A percentile compares a stretch with the other conserved stretches of the same genome.
These are phyloP conservation scores for Porites cylindrica DNA, from an alignment of 92 coral and sea anemone species.

Conservation along the genomic window DNA sequence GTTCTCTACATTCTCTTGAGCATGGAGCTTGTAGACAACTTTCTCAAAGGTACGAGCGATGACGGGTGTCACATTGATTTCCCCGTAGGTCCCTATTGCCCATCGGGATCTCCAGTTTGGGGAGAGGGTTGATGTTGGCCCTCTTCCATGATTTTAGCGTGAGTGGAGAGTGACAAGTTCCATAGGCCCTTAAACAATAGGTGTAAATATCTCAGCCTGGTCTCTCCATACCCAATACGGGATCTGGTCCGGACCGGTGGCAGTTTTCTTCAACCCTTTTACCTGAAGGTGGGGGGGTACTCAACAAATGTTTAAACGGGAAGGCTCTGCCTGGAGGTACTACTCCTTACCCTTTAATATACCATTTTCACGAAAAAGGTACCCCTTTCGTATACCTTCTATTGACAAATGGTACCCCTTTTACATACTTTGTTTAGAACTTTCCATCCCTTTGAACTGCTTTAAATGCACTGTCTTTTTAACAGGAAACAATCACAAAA, in stretches of 20 bases:
- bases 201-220: constrained; percentile 10
- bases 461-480: no score
- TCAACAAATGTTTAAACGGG: no score
- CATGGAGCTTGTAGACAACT: not conserved
- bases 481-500: no score
- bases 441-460: no score
- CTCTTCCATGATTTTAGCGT: constrained; percentile 53
- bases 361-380: no score
- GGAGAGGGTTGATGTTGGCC: constrained; percentile 49
- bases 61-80: constrained; percentile 18
- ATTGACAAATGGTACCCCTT: no score
- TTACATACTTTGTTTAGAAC: no score
- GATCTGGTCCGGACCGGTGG: constrained; percentile 48
- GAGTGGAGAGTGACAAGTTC: constrained; percentile 56
- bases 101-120: constrained; percentile 45
- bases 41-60: constrained; percentile 17
- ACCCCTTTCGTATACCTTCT: no score
- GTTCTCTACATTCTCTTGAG: constrained; percentile 26
- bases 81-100: constrained; percentile 38
- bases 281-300: no score
- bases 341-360: no score
- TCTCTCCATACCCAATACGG: constrained; percentile 60
- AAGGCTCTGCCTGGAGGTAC: no score
- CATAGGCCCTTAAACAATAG: constrained; percentile 25
- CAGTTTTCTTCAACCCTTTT: constrained; percentile 32